These are phyloP conservation scores for Hycleus cichorii DNA, from an alignment of 1,140 invertebrate species.

Conservation along the genomic window DNA sequence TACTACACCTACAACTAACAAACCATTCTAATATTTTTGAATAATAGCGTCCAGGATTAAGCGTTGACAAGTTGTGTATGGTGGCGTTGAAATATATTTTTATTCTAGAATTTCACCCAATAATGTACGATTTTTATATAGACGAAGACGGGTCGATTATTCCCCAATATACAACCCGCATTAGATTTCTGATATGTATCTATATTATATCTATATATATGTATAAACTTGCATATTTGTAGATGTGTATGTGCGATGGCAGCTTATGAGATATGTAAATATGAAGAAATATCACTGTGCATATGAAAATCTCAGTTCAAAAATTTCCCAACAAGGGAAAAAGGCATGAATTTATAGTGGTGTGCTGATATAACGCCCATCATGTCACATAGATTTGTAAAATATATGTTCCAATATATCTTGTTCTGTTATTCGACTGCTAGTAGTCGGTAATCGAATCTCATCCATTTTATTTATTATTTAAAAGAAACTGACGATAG, in stretches of 20 bases:
- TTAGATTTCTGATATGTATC: not conserved
- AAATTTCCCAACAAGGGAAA: constrained; percentile 21
- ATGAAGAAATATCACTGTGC: constrained; percentile 31
- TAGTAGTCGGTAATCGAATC: constrained; percentile 8
- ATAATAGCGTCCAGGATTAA: constrained; percentile 8
- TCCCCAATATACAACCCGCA: constrained; percentile 6
- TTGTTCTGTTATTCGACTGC: not conserved
- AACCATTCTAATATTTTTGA: not conserved
- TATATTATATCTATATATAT: constrained; percentile 3
- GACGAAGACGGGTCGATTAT: constrained; percentile 2
- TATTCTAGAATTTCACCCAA: too few relatives aligned
- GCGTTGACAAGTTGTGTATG: constrained; percentile 6
- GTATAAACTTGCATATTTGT: constrained; percentile 20
- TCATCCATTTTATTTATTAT: constrained; percentile 15
- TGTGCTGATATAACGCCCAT: constrained; percentile 11
- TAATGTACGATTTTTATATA: not conserved
- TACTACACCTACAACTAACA: not conserved
- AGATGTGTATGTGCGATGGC: constrained; percentile 21
- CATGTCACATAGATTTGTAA: constrained; percentile 17
- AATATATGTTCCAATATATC: constrained; percentile 13
- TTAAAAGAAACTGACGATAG: not conserved
- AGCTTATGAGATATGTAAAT: constrained; percentile 38
- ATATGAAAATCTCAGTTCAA: constrained; percentile 37
- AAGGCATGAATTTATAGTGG: constrained; percentile 28
- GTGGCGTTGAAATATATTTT: too few relatives aligned